Base-by-base conservation (phyloP, 1,140 invertebrate genomes). In the Zaprionus gabonicus region DNA sequence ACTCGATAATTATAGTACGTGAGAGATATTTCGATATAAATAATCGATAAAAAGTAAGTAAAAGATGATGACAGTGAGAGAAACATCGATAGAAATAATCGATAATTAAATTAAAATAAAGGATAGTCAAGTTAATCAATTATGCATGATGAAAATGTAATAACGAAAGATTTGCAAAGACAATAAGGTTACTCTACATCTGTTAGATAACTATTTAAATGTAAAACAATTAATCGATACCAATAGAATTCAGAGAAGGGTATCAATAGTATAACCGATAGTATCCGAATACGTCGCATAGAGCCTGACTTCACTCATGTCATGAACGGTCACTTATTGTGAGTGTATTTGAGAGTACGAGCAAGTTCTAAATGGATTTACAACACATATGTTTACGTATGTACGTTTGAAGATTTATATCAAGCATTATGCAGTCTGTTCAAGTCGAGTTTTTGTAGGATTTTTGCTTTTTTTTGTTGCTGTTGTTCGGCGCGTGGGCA, bases 401-500 rank as follows among this genome's bases (percentile, higher is more conserved):
- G 51, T 38, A 20, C 51, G 28, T 28, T 56, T 56, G 27, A 20
- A 34, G 66, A 74, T 69, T 70, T 56, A 63, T 63, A 70, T 69
- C 71, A 38, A 57, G n/a, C 51, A 74, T 69, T 70, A 75, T 75
- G 72, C 72, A 69, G 66, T 74, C 71, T 17, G 46, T 56, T 56
- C 28, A 31, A 36, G 44, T 64, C 51, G 34, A 46, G 51, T 55
- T 53, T 63, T 69, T 49, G 58, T 63, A 65, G 65, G 57, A 20
- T 74, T 68, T 63, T 63, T 66, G 49, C 44, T 68, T 34, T 34
- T 9, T 31, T 28, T 41, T 41, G 3, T 15, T 41, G 38, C 6
- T 12, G 60, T 69, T 69, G 56, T 60, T 67, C 20, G 49, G 28
- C 71, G 71, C 71, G 71, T 74, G 66, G 71, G 71, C 71, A 74